These are phyloP conservation scores for Erythrolamprus reginae DNA, from an alignment of 2,113 vertebrate genomes.

Conservation along the genomic window DNA sequence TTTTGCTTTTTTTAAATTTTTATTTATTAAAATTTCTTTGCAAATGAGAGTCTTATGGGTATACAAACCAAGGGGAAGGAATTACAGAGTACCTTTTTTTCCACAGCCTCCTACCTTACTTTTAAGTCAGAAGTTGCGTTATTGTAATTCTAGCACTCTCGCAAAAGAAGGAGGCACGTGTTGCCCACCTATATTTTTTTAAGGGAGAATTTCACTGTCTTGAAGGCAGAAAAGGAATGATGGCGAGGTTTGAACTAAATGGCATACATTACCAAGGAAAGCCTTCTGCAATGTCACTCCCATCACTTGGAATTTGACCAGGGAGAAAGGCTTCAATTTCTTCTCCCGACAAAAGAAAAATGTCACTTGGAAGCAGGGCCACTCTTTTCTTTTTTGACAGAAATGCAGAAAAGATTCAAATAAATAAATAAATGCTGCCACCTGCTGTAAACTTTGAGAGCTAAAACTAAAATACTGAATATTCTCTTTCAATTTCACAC, in stretches of 20 bases:
- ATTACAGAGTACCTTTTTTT: background rate
- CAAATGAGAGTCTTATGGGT: background rate
- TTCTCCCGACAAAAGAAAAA: background rate
- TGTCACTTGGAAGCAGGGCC: background rate
- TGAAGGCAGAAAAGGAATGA: background rate
- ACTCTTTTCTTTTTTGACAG: background rate
- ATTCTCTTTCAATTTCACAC: background rate
- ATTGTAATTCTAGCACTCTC: background rate
- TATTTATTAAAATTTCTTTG: no score
- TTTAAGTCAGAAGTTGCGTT: background rate
- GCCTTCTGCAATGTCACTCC: background rate
- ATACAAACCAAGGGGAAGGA: background rate
- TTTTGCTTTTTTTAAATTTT: background rate
- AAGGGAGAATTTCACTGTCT: background rate
- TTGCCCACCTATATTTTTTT: background rate
- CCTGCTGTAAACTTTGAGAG: background rate
- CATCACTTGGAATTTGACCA: background rate
- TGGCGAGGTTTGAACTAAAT: no score
- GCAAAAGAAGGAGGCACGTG: background rate
- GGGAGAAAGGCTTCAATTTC: background rate
- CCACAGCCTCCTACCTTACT: background rate
- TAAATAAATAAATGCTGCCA: slow-evolving; percentile 6
- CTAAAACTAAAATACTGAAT: background rate
- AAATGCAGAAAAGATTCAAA: background rate
- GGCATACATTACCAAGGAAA: background rate